Percentiles rank a stretch among this genome's conserved stretches.
Conservation (phyloP, 1,140 invertebrate genomes). For the Bilobella aurantiaca region DNA sequence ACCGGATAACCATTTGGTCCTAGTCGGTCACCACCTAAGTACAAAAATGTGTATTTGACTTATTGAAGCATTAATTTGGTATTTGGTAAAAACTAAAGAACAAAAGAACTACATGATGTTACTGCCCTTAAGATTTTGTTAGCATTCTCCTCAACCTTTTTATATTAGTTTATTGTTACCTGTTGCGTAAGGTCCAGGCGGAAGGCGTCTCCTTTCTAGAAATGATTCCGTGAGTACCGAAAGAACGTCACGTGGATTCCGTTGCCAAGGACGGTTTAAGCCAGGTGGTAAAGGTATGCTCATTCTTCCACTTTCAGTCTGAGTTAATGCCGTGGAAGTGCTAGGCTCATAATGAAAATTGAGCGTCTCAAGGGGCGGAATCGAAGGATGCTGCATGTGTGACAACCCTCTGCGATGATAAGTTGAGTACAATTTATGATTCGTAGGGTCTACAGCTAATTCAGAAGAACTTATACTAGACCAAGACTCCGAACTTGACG, state of each 20-base stretch:
- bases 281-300: not conserved
- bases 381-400: constrained; percentile 20
- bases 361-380: constrained; percentile 29
- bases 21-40: not conserved
- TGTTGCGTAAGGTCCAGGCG: constrained; percentile 16
- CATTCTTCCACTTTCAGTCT: constrained; percentile 6
- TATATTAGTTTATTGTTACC: no score
- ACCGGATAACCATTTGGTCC: constrained; percentile 2
- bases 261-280: constrained; percentile 27
- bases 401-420: constrained; percentile 1
- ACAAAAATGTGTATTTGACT: no score
- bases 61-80: not conserved
- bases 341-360: constrained; percentile 21
- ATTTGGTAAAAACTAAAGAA: no score
- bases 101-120: no score
- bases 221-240: constrained; percentile 32
- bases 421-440: constrained; percentile 27
- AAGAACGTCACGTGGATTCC: constrained; percentile 31
- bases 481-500: constrained; percentile 35
- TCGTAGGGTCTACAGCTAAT: constrained; percentile 29
- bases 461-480: constrained; percentile 31
- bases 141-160: no score
- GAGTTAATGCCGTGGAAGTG: constrained; percentile 12
- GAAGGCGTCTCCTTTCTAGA: constrained; percentile 22
- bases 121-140: no score